Base-by-base conservation (phyloP, 2,113 vertebrate species). In the Ammodramus savannarum region DNA sequence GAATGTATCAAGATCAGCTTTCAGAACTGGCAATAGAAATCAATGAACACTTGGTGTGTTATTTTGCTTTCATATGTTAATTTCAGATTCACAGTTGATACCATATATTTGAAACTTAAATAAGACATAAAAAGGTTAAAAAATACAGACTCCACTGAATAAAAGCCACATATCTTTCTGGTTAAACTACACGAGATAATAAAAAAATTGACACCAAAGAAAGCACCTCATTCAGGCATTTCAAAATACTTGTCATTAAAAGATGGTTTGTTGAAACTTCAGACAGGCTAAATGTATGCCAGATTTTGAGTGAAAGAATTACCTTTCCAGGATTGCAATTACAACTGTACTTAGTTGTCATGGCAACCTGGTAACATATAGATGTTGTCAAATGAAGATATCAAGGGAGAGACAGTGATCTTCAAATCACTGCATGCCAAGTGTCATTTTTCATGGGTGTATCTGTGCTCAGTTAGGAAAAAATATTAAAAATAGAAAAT, bases 251-350 rank as follows among this genome's bases (percentile, higher is more conserved):
- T 97, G 94, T 97, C 97, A 96, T 97, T 97, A 96, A 97, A 97
- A 97, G 96, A 98, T 81, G 97, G 96, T 97, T 98, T 98, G 97
- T 97, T 98, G 98, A 98, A 98, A 98, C 97, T 97, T 98, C 97
- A 98, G 97, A 97, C 96, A 97, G 96, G 94, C 97, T 98, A 98
- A 98, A 97, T 48, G 85, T 97, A 97, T 95, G 96, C 96, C 93
- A 91, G 95, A 90, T 96, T 98, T 97, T 97, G 96, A 98, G 96
- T 96, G 96, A 97, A 98, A 97, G 97, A 98, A 98, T 96, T 96
- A 97, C 97, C 97, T 97, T 98, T 97, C 96, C 87, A 94, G 96
- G 96, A 93, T 97, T 97, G 97, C 98, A 98, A 98, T 98, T 98
- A 98, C 97, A 94, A 96, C 89, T 90, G 88, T 97, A 97, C 96